Evolutionary conservation across 2,113 vertebrate genomes (phyloP).

Genomic region (Onychostoma macrolepis): DNA sequence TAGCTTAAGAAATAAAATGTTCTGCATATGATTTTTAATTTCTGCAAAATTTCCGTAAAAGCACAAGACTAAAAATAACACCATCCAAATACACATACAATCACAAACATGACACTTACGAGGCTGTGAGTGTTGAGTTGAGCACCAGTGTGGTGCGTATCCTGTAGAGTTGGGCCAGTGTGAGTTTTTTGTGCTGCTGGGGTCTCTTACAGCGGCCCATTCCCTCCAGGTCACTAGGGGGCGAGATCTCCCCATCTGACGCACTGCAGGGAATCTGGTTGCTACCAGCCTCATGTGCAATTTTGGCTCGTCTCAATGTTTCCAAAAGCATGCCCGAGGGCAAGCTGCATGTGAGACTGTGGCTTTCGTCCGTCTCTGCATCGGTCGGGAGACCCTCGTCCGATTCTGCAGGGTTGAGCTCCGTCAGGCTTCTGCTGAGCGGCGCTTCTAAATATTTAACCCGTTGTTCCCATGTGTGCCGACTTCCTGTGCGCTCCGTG

Average conservation of each 20-base stretch:
- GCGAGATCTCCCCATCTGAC: slow-evolving; percentile 61
- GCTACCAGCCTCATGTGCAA: slow-evolving; percentile 1
- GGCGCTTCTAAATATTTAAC: slow-evolving; percentile 35
- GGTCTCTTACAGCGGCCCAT: slow-evolving; percentile 72
- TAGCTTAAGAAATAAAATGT: neutral
- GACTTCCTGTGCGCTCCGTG: slow-evolving; percentile 29
- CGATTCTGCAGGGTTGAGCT: slow-evolving; percentile 66
- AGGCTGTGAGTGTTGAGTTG: slow-evolving; percentile 95
- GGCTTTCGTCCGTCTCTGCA: neutral
- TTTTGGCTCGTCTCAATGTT: slow-evolving; percentile 54
- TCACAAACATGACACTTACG: slow-evolving; percentile 78
- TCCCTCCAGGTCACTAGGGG: slow-evolving; percentile 36
- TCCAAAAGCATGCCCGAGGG: slow-evolving; percentile 61
- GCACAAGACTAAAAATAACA: neutral
- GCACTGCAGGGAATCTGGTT: slow-evolving; percentile 51
- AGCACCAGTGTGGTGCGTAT: slow-evolving; percentile 93
- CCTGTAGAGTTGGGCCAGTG: slow-evolving; percentile 87
- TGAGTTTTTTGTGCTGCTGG: slow-evolving; percentile 90
- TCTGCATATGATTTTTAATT: neutral
- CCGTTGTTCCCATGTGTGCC: neutral
- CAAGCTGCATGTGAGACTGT: slow-evolving; percentile 44
- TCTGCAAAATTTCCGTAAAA: neutral
- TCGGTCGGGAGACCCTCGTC: slow-evolving; percentile 40
- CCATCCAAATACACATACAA: no score
- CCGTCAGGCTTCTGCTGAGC: slow-evolving; percentile 83